A percentile compares a stretch with the other conserved stretches of the same genome.
Conservation (phyloP, 1,140 invertebrate genomes). For the Lordiphosa collinella region DNA sequence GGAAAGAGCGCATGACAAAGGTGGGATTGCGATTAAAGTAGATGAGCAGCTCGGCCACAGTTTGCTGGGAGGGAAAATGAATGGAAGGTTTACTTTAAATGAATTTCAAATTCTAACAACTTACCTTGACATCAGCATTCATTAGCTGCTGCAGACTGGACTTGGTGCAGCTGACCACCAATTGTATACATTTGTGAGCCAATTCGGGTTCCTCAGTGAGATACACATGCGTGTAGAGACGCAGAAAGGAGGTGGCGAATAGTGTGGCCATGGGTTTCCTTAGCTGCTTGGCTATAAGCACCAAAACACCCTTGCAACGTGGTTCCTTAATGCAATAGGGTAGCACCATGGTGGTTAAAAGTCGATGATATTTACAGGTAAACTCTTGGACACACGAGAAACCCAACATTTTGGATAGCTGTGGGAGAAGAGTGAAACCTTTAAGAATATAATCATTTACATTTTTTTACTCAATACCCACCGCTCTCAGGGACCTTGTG, state of each 20-base stretch:
- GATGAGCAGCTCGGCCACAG: slow-evolving; percentile 81
- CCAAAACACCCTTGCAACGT: slow-evolving; percentile 60
- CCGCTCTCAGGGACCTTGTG: slow-evolving; percentile 72
- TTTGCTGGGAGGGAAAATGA: too few species aligned
- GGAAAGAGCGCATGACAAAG: slow-evolving; percentile 83
- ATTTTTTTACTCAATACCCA: slow-evolving; percentile 55
- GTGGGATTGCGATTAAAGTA: slow-evolving; percentile 84
- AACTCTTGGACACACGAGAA: slow-evolving; percentile 73
- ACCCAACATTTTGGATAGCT: slow-evolving; percentile 69
- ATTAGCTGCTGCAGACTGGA: slow-evolving; percentile 81
- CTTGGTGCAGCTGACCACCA: slow-evolving; percentile 82
- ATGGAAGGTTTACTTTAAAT: too few species aligned
- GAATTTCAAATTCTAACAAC: too few species aligned
- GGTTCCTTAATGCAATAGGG: slow-evolving; percentile 80
- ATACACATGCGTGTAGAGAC: slow-evolving; percentile 84
- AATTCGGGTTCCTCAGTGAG: slow-evolving; percentile 82
- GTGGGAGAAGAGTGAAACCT: not conserved
- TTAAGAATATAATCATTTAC: too few species aligned
- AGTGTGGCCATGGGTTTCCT: slow-evolving; percentile 82
- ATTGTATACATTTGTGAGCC: slow-evolving; percentile 82
- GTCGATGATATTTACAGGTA: slow-evolving; percentile 67
- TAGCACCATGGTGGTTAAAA: slow-evolving; percentile 78
- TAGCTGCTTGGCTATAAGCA: slow-evolving; percentile 70
- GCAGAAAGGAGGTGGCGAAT: slow-evolving; percentile 83
- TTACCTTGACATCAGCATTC: slow-evolving; percentile 80